A percentile compares a stretch with the other conserved stretches of the same genome.
phyloP scores from a whole-genome alignment of 2,797 vertebrate genomes.

The Coranthus polyacanthus region DNA sequence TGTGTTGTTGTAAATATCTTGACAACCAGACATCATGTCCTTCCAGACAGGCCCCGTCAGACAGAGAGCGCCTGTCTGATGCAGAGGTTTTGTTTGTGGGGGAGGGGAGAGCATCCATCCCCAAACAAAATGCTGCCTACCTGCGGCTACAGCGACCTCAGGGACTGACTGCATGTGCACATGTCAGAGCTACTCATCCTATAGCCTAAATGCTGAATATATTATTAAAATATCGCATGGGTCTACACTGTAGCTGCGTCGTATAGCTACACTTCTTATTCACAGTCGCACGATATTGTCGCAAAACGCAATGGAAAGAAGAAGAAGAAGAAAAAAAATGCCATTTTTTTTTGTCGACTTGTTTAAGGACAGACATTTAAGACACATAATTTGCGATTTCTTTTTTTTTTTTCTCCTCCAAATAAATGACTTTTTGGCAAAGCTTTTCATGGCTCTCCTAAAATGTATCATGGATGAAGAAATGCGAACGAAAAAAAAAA shows the following conservation, averaged over 20 bases:
- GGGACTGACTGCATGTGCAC: conserved; percentile 49
- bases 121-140: conserved; percentile 62
- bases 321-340: too few species aligned
- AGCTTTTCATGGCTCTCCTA: not conserved
- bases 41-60: conserved; percentile 66
- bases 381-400: not conserved
- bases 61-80: conserved; percentile 49
- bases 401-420: not conserved
- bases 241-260: not conserved
- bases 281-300: too few species aligned
- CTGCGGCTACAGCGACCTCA: conserved; percentile 67
- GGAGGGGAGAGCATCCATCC: conserved; percentile 64
- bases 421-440: not conserved
- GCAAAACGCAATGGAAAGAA: too few species aligned
- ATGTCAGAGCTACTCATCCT: conserved; percentile 32
- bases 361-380: not conserved
- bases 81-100: conserved; percentile 60
- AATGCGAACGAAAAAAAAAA: not conserved
- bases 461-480: not conserved
- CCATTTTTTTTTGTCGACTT: not conserved
- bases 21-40: conserved; percentile 71
- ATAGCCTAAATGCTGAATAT: not conserved
- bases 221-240: not conserved
- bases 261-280: conserved; percentile 1
- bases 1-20: conserved; percentile 70